Evolutionary conservation across 2,113 vertebrate species (phyloP).

Genomic region (Poeciliopsis prolifica): DNA sequence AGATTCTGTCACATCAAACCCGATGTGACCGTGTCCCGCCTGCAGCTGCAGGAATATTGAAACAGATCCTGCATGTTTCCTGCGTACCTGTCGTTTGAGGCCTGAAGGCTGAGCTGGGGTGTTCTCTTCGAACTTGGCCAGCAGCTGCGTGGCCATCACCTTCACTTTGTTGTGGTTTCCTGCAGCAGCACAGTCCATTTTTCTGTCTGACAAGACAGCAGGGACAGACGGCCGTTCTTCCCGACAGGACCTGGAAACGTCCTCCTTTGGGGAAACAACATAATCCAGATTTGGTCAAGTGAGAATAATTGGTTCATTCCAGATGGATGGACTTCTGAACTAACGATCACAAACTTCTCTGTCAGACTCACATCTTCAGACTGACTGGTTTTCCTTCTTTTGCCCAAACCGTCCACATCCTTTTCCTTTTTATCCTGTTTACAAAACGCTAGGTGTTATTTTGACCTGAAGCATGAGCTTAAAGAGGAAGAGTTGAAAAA

Average conservation of each 20-base stretch:
- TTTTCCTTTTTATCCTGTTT: constrained; percentile 97
- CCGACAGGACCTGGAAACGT: constrained; percentile 73
- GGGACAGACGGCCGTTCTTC: constrained; percentile 82
- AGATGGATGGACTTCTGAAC: not conserved
- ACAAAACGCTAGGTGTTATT: constrained; percentile 43
- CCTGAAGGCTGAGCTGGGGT: constrained; percentile 83
- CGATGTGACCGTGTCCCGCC: not conserved
- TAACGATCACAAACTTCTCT: constrained; percentile 5
- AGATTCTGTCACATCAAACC: not conserved
- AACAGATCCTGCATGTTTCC: not conserved
- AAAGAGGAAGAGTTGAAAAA: not conserved
- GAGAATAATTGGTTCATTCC: constrained; percentile 27
- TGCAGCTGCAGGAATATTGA: not conserved
- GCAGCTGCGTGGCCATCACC: constrained; percentile 95
- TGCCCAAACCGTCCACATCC: constrained; percentile 88
- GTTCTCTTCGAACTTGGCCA: constrained; percentile 97
- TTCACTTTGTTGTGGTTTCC: constrained; percentile 97
- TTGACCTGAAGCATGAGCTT: not conserved
- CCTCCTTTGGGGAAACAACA: constrained; percentile 80
- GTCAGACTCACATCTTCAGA: constrained; percentile 90
- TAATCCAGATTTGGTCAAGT: not conserved
- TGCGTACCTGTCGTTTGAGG: constrained; percentile 89
- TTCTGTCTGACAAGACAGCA: constrained; percentile 81
- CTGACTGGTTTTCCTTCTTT: constrained; percentile 94
- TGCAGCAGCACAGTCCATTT: constrained; percentile 77